These are phyloP conservation scores for Vulpes vulpes DNA, from an alignment of 2,113 vertebrate genomes.

Conservation along the genomic window DNA sequence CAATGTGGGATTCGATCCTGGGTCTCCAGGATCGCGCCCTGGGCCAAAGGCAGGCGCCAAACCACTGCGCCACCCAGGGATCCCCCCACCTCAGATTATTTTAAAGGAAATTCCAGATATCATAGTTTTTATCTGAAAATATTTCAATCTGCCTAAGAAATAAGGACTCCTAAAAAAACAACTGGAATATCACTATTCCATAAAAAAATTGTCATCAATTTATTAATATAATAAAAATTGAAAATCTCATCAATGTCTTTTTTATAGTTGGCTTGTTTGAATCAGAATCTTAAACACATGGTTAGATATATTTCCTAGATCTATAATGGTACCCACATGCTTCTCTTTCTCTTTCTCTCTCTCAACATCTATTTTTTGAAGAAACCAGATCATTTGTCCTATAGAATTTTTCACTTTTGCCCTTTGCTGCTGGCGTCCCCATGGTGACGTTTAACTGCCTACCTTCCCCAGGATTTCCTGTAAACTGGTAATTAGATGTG, in stretches of 20 bases:
- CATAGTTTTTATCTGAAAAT: conserved; percentile 13
- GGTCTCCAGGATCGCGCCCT: no score
- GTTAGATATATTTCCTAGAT: neutral
- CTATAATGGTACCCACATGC: rapidly evolving
- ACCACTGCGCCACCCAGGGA: no score
- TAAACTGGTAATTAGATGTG: neutral
- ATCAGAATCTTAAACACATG: neutral
- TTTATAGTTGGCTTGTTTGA: neutral
- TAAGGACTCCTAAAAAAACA: neutral
- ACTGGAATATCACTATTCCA: neutral
- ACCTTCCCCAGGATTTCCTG: neutral
- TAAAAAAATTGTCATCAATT: neutral
- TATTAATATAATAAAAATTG: neutral
- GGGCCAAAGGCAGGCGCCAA: no score
- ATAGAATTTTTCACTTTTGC: conserved; percentile 6
- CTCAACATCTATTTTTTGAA: conserved; percentile 10
- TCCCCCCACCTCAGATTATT: neutral
- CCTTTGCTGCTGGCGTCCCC: neutral
- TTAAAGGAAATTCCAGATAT: conserved; percentile 23
- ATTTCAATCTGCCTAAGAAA: neutral
- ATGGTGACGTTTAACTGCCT: neutral
- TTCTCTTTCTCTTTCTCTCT: neutral
- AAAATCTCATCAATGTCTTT: neutral
- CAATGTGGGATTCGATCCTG: no score
- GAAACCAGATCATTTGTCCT: neutral